Percentiles rank a stretch among this genome's conserved stretches.
phyloP scores from a whole-genome alignment of 2,113 vertebrate genomes.

The Saguinus imperator region DNA sequence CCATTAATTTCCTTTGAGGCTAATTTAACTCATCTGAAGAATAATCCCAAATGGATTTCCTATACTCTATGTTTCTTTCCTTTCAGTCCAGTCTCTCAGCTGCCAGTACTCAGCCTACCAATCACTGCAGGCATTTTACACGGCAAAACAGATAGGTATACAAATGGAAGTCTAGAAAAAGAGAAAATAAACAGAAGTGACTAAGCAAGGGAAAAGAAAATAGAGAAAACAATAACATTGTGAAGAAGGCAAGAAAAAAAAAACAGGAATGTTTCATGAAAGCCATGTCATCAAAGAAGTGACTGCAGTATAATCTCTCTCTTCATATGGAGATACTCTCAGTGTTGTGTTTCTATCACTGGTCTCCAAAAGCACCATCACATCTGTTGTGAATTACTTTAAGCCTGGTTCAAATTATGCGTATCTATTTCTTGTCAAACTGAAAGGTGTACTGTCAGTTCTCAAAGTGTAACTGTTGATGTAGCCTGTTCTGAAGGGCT shows the following conservation, averaged over 20 bases:
- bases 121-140: not conserved
- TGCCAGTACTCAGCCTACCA: not conserved
- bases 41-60: not conserved
- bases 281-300: not conserved
- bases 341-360: not conserved
- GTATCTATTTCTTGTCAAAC: not conserved
- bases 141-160: not conserved
- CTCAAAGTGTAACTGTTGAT: not conserved
- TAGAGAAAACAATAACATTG: not conserved
- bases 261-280: not conserved
- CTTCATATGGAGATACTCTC: not conserved
- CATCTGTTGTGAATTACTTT: not conserved
- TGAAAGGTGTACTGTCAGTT: not conserved
- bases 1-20: constrained; percentile 20
- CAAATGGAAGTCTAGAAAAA: constrained; percentile 1
- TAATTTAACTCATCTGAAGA: constrained; percentile 49
- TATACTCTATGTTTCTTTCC: not conserved
- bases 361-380: not conserved
- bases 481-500: not conserved
- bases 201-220: not conserved
- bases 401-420: not conserved
- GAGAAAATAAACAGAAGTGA: not conserved
- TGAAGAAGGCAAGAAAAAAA: not conserved
- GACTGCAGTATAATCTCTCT: not conserved
- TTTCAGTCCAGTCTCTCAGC: not conserved